Evolutionary conservation across 2,797 vertebrate species (phyloP).

Genomic region (Acomys russatus): DNA sequence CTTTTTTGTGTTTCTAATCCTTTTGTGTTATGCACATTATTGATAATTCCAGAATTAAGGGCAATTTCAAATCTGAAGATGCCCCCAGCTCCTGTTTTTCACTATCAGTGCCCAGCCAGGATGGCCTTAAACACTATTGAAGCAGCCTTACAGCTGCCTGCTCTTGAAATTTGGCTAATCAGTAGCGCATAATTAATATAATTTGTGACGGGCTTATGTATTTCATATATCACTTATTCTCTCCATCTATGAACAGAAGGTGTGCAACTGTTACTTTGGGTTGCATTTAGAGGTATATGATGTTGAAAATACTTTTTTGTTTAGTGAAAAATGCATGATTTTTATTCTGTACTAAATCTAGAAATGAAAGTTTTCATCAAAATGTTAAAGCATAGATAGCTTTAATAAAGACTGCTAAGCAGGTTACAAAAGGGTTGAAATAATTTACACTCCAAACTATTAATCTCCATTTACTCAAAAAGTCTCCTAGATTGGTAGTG

Average conservation of each 20-base stretch:
- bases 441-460: not conserved
- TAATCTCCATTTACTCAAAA: not conserved
- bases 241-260: not conserved
- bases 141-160: not conserved
- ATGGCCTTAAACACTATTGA: not conserved
- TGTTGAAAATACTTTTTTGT: not conserved
- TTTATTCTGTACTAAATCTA: not conserved
- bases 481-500: not conserved
- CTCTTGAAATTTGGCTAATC: not conserved
- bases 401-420: not conserved
- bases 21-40: not conserved
- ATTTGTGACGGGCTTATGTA: not conserved
- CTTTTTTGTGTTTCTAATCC: not conserved
- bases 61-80: not conserved
- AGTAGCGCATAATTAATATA: not conserved
- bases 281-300: not conserved
- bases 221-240: not conserved
- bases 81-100: not conserved
- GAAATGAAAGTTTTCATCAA: not conserved
- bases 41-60: no score
- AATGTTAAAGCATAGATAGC: not conserved
- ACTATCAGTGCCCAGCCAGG: not conserved
- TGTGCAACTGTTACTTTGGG: not conserved
- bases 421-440: not conserved
- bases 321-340: not conserved